These are phyloP conservation scores for Galeopterus variegatus DNA, from an alignment of 2,113 vertebrate species.

Conservation along the genomic window DNA sequence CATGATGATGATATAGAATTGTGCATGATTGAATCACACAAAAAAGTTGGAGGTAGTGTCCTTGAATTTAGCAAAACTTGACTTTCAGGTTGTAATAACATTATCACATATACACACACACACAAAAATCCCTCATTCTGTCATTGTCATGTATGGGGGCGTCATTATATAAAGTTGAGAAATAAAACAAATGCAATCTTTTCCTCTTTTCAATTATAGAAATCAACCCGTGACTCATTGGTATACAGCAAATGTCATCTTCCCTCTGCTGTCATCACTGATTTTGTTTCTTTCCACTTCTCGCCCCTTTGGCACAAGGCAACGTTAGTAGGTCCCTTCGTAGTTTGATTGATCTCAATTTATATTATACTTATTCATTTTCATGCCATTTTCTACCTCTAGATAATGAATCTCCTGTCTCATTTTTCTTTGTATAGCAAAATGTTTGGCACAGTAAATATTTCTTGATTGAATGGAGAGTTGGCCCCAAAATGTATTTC, in stretches of 20 bases:
- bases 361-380: constrained; percentile 66
- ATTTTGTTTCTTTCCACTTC: not conserved
- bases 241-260: not conserved
- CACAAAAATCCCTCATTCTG: not conserved
- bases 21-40: not conserved
- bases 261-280: not conserved
- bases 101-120: not conserved
- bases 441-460: constrained; percentile 70
- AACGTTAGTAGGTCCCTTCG: not conserved
- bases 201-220: constrained; percentile 8
- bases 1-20: not conserved
- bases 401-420: constrained; percentile 58
- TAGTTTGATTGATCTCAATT: constrained; percentile 52
- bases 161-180: not conserved
- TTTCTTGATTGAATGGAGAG: constrained; percentile 72
- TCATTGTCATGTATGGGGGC: not conserved
- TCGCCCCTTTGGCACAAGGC: not conserved
- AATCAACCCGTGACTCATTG: constrained; percentile 1
- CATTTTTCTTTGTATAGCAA: constrained; percentile 71
- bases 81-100: constrained; percentile 35
- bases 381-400: constrained; percentile 28
- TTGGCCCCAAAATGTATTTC: constrained; percentile 52
- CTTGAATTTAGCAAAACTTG: constrained; percentile 51
- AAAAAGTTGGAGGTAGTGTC: not conserved
- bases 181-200: not conserved